Conservation (phyloP, 2,888 invertebrate species). For the Oscheius sp. region DNA sequence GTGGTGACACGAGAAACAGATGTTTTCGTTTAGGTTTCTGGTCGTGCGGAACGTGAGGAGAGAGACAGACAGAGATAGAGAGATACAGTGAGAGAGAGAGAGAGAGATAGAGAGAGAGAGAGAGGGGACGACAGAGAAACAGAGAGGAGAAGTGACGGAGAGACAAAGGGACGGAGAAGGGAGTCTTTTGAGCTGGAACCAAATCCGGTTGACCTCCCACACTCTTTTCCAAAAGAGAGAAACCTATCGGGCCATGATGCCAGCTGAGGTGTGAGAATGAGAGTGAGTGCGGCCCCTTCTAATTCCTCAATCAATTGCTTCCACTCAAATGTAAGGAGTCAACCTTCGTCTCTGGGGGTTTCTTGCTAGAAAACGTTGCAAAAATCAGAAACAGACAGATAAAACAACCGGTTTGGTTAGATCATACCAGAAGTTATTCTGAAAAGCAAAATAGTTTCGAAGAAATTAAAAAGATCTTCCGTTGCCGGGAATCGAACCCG, state of each 20-base stretch:
- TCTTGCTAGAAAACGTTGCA: background rate
- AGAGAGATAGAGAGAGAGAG: no score
- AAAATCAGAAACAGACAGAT: no score
- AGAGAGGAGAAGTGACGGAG: background rate
- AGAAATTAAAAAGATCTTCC: conserved; percentile 40
- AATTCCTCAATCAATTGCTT: conserved; percentile 36
- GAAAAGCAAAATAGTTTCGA: no score
- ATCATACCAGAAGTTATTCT: no score
- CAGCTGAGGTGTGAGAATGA: conserved; percentile 32
- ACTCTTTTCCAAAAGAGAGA: conserved; percentile 9
- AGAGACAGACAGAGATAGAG: conserved; percentile 1
- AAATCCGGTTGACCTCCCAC: background rate
- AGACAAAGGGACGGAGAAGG: conserved; percentile 5
- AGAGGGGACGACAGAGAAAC: no score
- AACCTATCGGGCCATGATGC: conserved; percentile 21
- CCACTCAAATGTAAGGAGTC: conserved; percentile 22
- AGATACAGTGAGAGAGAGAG: background rate
- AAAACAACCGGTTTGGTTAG: no score
- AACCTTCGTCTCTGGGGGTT: background rate
- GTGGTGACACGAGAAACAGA: background rate
- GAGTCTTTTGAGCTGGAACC: background rate
- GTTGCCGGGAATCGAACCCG: conserved; percentile 63
- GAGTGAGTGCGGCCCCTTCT: conserved; percentile 22
- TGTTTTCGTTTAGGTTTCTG: background rate
- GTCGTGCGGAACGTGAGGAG: background rate